These are phyloP conservation scores for Pachliopta kotzebuea DNA, from an alignment of 2,888 invertebrate species.

Conservation along the genomic window DNA sequence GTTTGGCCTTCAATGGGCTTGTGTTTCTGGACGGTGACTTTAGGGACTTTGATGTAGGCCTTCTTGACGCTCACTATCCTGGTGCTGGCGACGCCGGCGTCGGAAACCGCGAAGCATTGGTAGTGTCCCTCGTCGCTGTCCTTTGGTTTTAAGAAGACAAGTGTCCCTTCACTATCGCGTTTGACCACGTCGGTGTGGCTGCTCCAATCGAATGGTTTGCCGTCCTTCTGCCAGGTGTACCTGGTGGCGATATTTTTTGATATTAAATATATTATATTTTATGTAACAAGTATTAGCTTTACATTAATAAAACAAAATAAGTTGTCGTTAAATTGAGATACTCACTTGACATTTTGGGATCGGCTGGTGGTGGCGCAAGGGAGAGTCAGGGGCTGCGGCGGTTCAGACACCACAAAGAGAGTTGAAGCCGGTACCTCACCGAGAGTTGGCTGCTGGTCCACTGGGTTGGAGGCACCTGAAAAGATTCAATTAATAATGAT, in stretches of 20 bases:
- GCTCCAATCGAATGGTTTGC: slow-evolving; percentile 42
- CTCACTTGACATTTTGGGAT: slow-evolving; percentile 48
- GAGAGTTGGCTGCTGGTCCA: slow-evolving; percentile 44
- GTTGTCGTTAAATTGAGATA: slow-evolving; percentile 26
- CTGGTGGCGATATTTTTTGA: slow-evolving; percentile 35
- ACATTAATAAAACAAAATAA: too few relatives aligned
- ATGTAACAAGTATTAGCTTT: too few relatives aligned
- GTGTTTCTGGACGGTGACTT: slow-evolving; percentile 42
- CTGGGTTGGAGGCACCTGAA: slow-evolving; percentile 43
- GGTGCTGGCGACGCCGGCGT: slow-evolving; percentile 52
- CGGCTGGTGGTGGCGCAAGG: slow-evolving; percentile 47
- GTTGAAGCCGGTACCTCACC: slow-evolving; percentile 47
- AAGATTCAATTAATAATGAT: not conserved
- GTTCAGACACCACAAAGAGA: slow-evolving; percentile 43
- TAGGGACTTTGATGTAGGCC: slow-evolving; percentile 45
- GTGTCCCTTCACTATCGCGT: slow-evolving; percentile 48
- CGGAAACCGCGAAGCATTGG: slow-evolving; percentile 53
- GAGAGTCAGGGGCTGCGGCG: slow-evolving; percentile 40
- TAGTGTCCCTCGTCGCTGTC: slow-evolving; percentile 54
- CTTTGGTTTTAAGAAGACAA: slow-evolving; percentile 52
- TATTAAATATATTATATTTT: too few relatives aligned
- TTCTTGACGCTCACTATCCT: slow-evolving; percentile 46
- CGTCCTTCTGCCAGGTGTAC: slow-evolving; percentile 59
- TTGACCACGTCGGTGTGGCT: slow-evolving; percentile 38
- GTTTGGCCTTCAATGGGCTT: slow-evolving; percentile 56